These are phyloP conservation scores for Magallana nippona DNA, from an alignment of 2,888 invertebrate genomes.

Conservation along the genomic window DNA sequence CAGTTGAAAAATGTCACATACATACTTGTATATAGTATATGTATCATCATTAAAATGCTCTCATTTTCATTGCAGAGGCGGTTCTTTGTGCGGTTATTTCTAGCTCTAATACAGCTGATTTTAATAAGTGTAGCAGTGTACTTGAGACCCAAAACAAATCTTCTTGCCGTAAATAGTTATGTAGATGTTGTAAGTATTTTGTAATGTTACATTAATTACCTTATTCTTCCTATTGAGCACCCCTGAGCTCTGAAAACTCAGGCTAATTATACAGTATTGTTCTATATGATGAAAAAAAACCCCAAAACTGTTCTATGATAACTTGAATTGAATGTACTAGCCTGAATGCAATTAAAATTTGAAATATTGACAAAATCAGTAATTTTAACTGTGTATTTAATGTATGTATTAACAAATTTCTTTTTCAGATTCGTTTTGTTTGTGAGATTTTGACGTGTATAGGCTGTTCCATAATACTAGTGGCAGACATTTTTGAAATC, in stretches of 20 bases:
- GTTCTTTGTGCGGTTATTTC: conserved; percentile 93
- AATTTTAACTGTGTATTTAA: not conserved
- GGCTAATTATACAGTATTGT: no score
- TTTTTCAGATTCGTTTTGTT: conserved; percentile 83
- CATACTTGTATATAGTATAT: not conserved
- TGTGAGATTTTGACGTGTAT: conserved; percentile 92
- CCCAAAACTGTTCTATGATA: no score
- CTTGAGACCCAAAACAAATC: conserved; percentile 79
- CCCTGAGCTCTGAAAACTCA: not conserved
- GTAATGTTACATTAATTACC: not conserved
- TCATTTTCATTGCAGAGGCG: conserved; percentile 86
- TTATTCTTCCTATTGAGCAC: not conserved
- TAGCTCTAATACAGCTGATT: conserved; percentile 92
- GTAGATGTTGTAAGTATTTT: conserved; percentile 77
- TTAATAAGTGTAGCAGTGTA: conserved; percentile 95
- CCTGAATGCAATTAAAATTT: no score
- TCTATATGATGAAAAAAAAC: no score
- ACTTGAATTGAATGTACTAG: no score
- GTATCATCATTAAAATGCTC: not conserved
- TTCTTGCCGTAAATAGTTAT: conserved; percentile 80
- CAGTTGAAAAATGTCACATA: no score
- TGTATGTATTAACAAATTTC: conserved; percentile 34
- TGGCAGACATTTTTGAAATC: conserved; percentile 95
- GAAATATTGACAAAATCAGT: not conserved
- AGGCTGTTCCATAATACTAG: conserved; percentile 92